phyloP scores from a whole-genome alignment of 2,888 invertebrate species.

The Amblyjoppa fuscipennis region DNA sequence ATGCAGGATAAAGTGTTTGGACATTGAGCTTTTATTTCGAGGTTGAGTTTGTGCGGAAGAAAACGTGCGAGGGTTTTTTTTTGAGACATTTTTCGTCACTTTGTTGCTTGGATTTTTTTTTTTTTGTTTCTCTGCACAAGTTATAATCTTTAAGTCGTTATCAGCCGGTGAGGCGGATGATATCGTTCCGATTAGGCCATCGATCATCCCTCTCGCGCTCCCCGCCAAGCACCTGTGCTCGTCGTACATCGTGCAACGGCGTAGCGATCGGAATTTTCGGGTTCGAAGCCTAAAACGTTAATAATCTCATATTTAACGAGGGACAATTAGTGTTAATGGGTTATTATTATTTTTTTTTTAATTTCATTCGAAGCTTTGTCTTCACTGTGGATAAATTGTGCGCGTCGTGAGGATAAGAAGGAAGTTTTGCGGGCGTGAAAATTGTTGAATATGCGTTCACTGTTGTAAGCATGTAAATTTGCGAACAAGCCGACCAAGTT shows the following conservation, averaged over 20 bases:
- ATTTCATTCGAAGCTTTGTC: not conserved
- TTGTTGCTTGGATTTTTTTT: no score
- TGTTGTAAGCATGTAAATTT: not conserved
- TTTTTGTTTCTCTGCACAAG: no score
- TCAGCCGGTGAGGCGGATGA: not conserved
- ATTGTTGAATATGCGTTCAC: not conserved
- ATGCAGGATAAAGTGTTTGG: no score
- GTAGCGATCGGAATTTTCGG: no score
- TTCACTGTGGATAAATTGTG: not conserved
- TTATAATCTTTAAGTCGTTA: no score
- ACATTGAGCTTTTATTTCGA: no score
- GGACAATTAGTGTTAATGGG: no score
- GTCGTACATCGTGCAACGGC: not conserved
- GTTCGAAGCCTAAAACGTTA: not conserved
- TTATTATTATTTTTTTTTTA: no score
- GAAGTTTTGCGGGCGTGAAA: not conserved
- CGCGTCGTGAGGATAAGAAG: not conserved
- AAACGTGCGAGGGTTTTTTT: no score
- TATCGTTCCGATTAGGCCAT: constrained; percentile 44
- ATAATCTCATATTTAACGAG: not conserved
- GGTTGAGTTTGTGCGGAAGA: no score
- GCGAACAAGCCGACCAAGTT: not conserved
- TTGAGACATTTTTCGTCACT: no score
- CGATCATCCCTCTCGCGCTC: constrained; percentile 30
- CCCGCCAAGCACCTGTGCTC: not conserved